These are phyloP conservation scores for Pseudomugil gertrudae DNA, from an alignment of 2,797 vertebrate genomes.

Conservation along the genomic window DNA sequence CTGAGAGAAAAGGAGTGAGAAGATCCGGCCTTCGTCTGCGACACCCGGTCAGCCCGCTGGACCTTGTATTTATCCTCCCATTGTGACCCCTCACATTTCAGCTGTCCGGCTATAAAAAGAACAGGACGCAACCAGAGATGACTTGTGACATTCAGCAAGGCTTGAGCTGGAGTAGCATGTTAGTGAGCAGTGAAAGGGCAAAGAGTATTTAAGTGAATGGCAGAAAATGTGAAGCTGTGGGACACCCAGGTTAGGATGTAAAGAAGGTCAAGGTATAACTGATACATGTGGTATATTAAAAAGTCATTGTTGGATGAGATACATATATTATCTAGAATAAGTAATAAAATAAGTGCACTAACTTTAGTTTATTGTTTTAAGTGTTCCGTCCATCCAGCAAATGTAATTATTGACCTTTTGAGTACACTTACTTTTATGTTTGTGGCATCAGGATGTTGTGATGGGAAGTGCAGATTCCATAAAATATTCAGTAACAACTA, in stretches of 20 bases:
- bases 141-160: conserved; percentile 76
- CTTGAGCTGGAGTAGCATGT: conserved; percentile 56
- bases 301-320: not conserved
- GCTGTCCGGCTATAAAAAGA: conserved; percentile 80
- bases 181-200: conserved; percentile 70
- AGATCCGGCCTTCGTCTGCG: conserved; percentile 74
- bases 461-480: not conserved
- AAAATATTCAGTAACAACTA: not conserved
- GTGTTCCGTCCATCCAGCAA: not conserved
- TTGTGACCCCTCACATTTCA: conserved; percentile 87
- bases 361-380: not conserved
- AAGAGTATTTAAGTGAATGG: conserved; percentile 56
- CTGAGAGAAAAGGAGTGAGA: conserved; percentile 68
- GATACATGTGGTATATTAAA: not conserved
- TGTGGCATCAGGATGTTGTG: not conserved
- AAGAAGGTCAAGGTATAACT: not conserved
- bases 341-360: not conserved
- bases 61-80: conserved; percentile 82
- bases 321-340: conserved; percentile 6
- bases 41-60: conserved; percentile 46
- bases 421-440: not conserved
- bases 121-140: conserved; percentile 79
- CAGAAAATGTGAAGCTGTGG: conserved; percentile 34
- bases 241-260: not conserved
- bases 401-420: not conserved